Conservation (phyloP, 92 coral and sea anemone species). For the Isaurus tuberculatus region DNA sequence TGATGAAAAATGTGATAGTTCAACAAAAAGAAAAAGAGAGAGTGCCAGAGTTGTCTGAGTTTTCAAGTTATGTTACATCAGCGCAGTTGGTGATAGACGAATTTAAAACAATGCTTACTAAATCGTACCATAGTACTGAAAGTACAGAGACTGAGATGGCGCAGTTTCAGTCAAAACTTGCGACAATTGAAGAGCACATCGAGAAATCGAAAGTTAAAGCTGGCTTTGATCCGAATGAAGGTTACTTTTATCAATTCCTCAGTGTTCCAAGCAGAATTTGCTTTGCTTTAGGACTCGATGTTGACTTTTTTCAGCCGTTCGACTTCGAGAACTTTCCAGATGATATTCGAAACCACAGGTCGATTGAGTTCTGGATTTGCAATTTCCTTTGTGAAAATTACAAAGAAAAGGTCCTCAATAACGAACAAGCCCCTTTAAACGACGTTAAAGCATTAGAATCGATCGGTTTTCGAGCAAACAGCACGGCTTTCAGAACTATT, state of each 20-base stretch:
- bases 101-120: not conserved
- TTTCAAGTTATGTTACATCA: slow-evolving; percentile 14
- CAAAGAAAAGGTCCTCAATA: slow-evolving; percentile 1
- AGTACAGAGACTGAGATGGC: not conserved
- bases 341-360: slow-evolving; percentile 44
- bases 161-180: slow-evolving; percentile 29
- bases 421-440: not conserved
- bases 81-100: slow-evolving; percentile 12
- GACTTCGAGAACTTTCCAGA: slow-evolving; percentile 26
- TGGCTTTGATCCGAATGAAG: slow-evolving; percentile 13
- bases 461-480: slow-evolving; percentile 53
- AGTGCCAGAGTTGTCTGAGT: not conserved
- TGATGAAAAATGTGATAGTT: not conserved
- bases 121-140: slow-evolving; percentile 11
- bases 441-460: slow-evolving; percentile 27
- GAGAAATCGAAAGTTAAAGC: slow-evolving; percentile 13
- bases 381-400: slow-evolving; percentile 38
- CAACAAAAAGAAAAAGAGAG: not conserved
- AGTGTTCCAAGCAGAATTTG: slow-evolving; percentile 39
- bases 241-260: not conserved
- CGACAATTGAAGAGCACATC: not conserved
- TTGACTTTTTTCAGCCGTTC: slow-evolving; percentile 52
- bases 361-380: slow-evolving; percentile 47
- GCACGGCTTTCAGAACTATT: slow-evolving; percentile 41
- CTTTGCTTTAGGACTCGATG: slow-evolving; percentile 50